A percentile compares a stretch with the other conserved stretches of the same genome.
phyloP scores from a whole-genome alignment of 2,888 invertebrate genomes.

The Rutpela maculata region DNA sequence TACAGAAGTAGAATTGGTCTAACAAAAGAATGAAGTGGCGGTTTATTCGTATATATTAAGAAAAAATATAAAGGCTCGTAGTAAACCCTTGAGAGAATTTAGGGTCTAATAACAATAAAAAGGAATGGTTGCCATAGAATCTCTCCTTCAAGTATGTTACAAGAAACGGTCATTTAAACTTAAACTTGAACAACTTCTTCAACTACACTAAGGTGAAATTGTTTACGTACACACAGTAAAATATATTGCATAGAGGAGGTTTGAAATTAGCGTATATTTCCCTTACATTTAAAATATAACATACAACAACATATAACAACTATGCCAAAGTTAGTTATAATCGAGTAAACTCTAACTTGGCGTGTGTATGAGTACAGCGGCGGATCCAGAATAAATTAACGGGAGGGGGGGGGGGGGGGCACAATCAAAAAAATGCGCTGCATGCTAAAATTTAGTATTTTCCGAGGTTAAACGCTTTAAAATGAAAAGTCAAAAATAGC shows the following conservation, averaged over 20 bases:
- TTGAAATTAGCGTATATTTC: not conserved
- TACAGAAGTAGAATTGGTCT: not conserved
- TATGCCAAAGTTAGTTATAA: no score
- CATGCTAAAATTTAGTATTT: no score
- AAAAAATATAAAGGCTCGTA: constrained; percentile 7
- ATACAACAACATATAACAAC: no score
- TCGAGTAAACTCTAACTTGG: no score
- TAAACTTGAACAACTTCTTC: constrained; percentile 9
- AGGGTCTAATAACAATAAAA: constrained; percentile 27
- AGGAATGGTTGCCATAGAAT: constrained; percentile 6
- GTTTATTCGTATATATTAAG: not conserved
- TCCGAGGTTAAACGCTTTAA: no score
- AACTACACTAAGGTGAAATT: constrained; percentile 12
- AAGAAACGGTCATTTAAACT: constrained; percentile 28
- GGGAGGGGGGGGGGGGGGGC: no score
- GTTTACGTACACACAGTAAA: not conserved
- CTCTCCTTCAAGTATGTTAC: constrained; percentile 12
- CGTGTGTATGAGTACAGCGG: no score
- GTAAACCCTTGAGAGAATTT: constrained; percentile 22
- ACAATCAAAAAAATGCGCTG: no score
- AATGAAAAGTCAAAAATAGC: no score
- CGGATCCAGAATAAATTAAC: no score
- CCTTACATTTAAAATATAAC: not conserved
- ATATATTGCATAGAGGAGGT: not conserved
- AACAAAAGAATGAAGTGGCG: not conserved